Conservation (phyloP, 1,140 invertebrate species). For the Bombus affinis region DNA sequence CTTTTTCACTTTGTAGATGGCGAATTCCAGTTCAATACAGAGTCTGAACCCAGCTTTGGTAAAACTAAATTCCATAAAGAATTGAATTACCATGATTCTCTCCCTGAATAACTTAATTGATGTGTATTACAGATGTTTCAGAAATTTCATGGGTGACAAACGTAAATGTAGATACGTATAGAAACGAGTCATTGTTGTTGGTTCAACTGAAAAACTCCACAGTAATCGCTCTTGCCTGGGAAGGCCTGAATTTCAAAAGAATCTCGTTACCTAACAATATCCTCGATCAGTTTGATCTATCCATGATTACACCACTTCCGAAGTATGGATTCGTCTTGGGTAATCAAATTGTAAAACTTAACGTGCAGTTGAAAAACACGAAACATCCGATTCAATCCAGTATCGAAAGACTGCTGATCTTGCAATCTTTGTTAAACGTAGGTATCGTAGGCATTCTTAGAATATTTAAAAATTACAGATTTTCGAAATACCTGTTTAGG, state of each 20-base stretch:
- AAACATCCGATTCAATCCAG: conserved; percentile 47
- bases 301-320: conserved; percentile 64
- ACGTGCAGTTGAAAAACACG: conserved; percentile 53
- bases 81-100: neutral
- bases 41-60: conserved; percentile 47
- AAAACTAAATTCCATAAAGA: conserved; percentile 26
- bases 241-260: conserved; percentile 60
- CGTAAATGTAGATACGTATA: conserved; percentile 72
- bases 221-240: conserved; percentile 67
- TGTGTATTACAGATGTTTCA: conserved; percentile 53
- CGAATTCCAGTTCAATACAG: conserved; percentile 53
- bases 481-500: conserved; percentile 40
- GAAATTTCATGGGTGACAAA: conserved; percentile 67
- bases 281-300: conserved; percentile 66
- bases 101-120: neutral
- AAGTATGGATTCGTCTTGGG: conserved; percentile 69
- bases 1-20: conserved; percentile 65
- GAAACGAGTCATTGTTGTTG: conserved; percentile 74
- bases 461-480: neutral
- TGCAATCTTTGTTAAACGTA: conserved; percentile 62
- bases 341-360: conserved; percentile 65
- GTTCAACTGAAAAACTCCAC: conserved; percentile 69
- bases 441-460: neutral
- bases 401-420: conserved; percentile 56
- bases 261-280: conserved; percentile 54